Conservation (phyloP, 2,113 vertebrate genomes). For the Microtus oregoni region DNA sequence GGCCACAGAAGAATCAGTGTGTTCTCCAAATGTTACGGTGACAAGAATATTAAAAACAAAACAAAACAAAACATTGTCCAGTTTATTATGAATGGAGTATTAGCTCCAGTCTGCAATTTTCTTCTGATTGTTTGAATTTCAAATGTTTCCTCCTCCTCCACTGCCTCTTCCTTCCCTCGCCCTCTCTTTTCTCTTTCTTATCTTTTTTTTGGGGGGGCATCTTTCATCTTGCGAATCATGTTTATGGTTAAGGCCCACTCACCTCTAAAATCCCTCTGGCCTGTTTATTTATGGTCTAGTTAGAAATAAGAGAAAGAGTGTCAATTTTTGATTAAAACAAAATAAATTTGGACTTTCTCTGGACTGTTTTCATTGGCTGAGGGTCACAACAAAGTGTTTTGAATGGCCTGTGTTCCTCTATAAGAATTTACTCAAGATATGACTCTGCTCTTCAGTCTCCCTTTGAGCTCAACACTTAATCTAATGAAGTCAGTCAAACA, state of each 20-base stretch:
- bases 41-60: background rate
- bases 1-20: background rate
- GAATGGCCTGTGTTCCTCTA: background rate
- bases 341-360: background rate
- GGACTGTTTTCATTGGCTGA: background rate
- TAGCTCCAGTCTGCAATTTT: background rate
- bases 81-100: background rate
- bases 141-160: background rate
- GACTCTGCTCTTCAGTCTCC: background rate
- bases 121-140: background rate
- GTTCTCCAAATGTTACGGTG: background rate
- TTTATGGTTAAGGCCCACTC: background rate
- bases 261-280: background rate
- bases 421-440: background rate
- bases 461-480: background rate
- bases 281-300: background rate
- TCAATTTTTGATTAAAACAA: slow-evolving; percentile 13
- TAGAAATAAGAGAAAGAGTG: background rate
- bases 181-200: background rate
- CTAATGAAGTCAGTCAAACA: background rate
- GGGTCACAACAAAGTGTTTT: background rate
- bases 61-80: background rate
- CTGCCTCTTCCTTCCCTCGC: background rate
- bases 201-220: background rate
- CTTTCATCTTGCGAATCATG: background rate